Evolutionary conservation across 2,797 vertebrate species (phyloP), one percentile per base, ranked within the genome.

Genomic region (Fringilla coelebs): DNA sequence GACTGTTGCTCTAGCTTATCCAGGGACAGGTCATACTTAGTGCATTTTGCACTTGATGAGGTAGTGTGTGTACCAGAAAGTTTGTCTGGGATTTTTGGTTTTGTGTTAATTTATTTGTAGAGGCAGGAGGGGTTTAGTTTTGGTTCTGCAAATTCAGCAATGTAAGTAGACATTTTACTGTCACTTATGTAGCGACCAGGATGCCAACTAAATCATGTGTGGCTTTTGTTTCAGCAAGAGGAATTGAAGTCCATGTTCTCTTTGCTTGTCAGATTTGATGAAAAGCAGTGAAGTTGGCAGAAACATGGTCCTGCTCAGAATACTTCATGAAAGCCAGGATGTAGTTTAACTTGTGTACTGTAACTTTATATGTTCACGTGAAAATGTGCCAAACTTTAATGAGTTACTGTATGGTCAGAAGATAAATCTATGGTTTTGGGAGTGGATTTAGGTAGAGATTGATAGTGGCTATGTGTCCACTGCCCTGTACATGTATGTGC

Each of bases 231-330:
- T 88, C 70, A 66, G 75, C 63, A 66, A 62, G 79, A 83, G 76
- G 22, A 71, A 58, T 40, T 70, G 51, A 73, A 81, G 70, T 48
- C 32, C 55, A 1, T 28, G 46, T 85, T 90, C 84, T 85, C 52
- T 67, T 75, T 86, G 65, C 88, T 79, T 32, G 81, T 94, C 92
- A 88, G 78, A 36, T 85, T 71, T 95, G 90, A 95, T 77, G 81
- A 89, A 93, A 96, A 95, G 84, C 95, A 91, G 93, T 17, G 52
- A 84, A 86, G 88, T 65, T 95, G 91, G 90, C 93, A 94, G 77
- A 89, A 95, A 80, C 3, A 0, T 58, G 60, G 51, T 71, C 70
- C 81, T 90, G 81, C 74, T 82, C 68, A 61, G 67, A 85, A 20
- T 49, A 46, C 22, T 89, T 80, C 49, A 24, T 14, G 24, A 71